Evolutionary conservation across 2,888 invertebrate genomes (phyloP).

Genomic region (Gnatocerus cornutus): DNA sequence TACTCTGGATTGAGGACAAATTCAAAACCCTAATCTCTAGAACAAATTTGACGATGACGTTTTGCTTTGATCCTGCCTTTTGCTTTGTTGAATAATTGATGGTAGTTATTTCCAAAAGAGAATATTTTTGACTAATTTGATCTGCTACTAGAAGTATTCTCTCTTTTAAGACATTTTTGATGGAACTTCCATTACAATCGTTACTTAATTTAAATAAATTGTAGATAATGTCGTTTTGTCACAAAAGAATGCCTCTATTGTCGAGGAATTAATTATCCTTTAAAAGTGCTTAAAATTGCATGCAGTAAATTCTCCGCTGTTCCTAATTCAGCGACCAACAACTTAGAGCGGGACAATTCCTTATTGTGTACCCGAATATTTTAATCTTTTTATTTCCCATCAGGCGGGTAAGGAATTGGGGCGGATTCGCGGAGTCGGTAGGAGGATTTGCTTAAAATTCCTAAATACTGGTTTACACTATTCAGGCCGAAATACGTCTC

Average conservation of each 20-base stretch:
- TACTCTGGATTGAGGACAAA: slow-evolving; percentile 22
- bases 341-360: slow-evolving; percentile 32
- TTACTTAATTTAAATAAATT: slow-evolving; percentile 34
- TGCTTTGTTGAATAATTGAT: slow-evolving; percentile 45
- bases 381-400: slow-evolving; percentile 40
- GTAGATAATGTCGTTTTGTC: slow-evolving; percentile 16
- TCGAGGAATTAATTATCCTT: slow-evolving; percentile 39
- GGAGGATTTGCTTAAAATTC: slow-evolving; percentile 24
- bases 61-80: slow-evolving; percentile 39
- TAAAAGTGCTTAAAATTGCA: slow-evolving; percentile 40
- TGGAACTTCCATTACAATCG: slow-evolving; percentile 6
- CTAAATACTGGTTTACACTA: slow-evolving; percentile 15
- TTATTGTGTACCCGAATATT: slow-evolving; percentile 20
- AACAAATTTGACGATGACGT: slow-evolving; percentile 29
- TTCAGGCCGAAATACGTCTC: not conserved
- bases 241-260: slow-evolving; percentile 31
- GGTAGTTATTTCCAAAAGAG: slow-evolving; percentile 20
- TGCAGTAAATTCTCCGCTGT: slow-evolving; percentile 31
- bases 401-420: slow-evolving; percentile 26
- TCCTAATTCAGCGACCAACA: slow-evolving; percentile 29
- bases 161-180: not conserved
- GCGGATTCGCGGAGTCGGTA: slow-evolving; percentile 13
- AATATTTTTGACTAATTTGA: slow-evolving; percentile 16
- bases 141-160: not conserved
- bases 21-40: slow-evolving; percentile 2